These are phyloP conservation scores for Tetramorium simillimum DNA, from an alignment of 1,140 invertebrate species.

Conservation along the genomic window DNA sequence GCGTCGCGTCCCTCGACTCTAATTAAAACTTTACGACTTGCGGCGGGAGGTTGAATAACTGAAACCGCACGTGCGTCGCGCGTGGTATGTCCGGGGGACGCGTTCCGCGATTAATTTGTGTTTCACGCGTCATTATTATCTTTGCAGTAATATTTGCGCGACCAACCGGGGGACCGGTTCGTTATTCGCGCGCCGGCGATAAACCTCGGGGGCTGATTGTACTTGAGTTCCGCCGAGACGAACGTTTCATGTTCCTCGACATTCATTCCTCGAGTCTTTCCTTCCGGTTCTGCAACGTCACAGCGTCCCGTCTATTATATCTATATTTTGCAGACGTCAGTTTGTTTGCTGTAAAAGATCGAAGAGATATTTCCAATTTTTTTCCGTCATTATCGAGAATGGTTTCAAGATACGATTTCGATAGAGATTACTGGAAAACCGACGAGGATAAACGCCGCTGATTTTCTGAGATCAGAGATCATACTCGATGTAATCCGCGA, in stretches of 20 bases:
- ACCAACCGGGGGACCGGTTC: slow-evolving; percentile 1
- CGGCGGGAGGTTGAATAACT: slow-evolving; percentile 15
- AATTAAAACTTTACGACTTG: slow-evolving; percentile 47
- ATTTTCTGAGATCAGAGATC: slow-evolving; percentile 60
- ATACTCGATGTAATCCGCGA: not conserved
- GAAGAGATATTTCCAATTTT: not conserved
- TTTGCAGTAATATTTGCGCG: slow-evolving; percentile 37
- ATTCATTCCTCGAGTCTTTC: not conserved
- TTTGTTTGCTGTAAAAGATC: slow-evolving; percentile 3
- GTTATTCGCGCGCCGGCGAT: not conserved
- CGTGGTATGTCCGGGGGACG: not conserved
- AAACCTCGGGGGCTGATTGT: not conserved
- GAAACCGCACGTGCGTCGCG: not conserved
- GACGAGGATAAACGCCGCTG: slow-evolving; percentile 50
- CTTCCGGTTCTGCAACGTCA: not conserved
- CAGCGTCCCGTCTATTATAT: not conserved
- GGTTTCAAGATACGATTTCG: not conserved
- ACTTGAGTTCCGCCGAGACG: not conserved
- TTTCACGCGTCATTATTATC: slow-evolving; percentile 43
- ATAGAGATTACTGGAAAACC: not conserved
- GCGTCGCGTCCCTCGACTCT: not conserved
- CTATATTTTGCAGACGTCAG: not conserved
- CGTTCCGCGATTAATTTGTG: slow-evolving; percentile 43
- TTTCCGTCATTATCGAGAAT: not conserved
- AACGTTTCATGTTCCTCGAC: not conserved